Conservation (phyloP, 2,888 invertebrate genomes). For the Apocheima hispidaria region DNA sequence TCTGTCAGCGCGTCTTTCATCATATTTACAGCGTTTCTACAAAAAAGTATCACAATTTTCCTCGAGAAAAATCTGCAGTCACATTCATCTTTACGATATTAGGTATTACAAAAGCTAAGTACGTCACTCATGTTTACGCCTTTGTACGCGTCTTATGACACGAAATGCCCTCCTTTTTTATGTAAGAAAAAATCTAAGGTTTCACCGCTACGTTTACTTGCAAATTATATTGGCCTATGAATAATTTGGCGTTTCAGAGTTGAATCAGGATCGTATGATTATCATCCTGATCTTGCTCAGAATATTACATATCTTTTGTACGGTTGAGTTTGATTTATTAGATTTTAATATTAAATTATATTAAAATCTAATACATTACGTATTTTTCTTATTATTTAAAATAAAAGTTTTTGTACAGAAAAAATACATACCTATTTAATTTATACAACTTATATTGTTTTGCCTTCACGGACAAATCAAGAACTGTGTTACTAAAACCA, state of each 20-base stretch:
- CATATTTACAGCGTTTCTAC: slow-evolving; percentile 46
- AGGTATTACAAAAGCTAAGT: slow-evolving; percentile 76
- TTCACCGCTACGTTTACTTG: slow-evolving; percentile 67
- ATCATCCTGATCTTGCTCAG: slow-evolving; percentile 2
- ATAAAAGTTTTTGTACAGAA: too few species aligned
- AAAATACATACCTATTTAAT: neutral
- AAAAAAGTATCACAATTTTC: slow-evolving; percentile 47
- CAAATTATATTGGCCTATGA: slow-evolving; percentile 77
- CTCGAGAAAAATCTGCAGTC: slow-evolving; percentile 53
- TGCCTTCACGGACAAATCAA: neutral
- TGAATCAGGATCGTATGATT: slow-evolving; percentile 9
- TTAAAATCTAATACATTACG: too few species aligned
- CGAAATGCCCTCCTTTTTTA: slow-evolving; percentile 77
- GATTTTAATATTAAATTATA: too few species aligned
- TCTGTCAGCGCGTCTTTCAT: slow-evolving; percentile 40
- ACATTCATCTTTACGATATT: slow-evolving; percentile 78
- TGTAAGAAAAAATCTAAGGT: slow-evolving; percentile 68
- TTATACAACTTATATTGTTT: neutral
- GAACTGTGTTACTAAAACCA: too few species aligned
- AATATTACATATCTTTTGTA: too few species aligned
- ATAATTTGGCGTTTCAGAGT: slow-evolving; percentile 58
- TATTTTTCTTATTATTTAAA: too few species aligned
- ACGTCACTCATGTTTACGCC: slow-evolving; percentile 78
- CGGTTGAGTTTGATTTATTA: too few species aligned
- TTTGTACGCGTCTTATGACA: slow-evolving; percentile 82